These are phyloP conservation scores for Caenorhabditis becei DNA, from an alignment of 2,888 invertebrate genomes.

Conservation along the genomic window DNA sequence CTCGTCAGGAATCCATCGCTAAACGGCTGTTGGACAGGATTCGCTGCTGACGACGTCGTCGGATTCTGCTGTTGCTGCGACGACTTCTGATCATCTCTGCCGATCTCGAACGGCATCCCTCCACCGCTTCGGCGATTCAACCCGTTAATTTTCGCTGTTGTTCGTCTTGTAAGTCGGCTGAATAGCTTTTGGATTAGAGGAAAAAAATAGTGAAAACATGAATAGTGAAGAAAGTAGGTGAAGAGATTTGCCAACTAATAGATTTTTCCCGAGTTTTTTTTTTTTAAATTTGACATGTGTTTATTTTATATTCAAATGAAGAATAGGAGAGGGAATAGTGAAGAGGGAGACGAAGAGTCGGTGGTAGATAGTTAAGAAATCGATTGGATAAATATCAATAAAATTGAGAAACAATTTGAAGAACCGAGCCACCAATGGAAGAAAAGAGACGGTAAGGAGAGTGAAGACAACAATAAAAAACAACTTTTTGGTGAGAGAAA, in stretches of 20 bases:
- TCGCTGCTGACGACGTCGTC: background rate
- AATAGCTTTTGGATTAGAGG: background rate
- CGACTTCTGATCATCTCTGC: constrained; percentile 6
- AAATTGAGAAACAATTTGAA: background rate
- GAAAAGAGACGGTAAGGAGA: background rate
- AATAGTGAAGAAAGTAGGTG: background rate
- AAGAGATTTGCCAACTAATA: background rate
- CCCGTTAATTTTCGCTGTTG: background rate
- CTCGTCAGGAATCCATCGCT: constrained; percentile 13
- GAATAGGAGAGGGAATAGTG: background rate
- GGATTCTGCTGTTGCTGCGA: background rate
- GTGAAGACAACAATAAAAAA: background rate
- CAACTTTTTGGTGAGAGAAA: constrained; percentile 4
- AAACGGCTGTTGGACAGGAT: background rate
- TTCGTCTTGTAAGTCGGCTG: constrained; percentile 1
- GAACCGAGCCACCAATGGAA: constrained; percentile 5
- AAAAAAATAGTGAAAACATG: background rate
- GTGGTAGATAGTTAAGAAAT: background rate
- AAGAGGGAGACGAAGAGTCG: background rate
- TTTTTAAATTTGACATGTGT: constrained; percentile 1
- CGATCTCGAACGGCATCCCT: constrained; percentile 27
- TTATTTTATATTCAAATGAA: constrained; percentile 11
- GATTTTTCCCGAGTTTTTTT: background rate
- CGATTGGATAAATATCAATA: background rate
- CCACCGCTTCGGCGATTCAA: constrained; percentile 7